These are phyloP conservation scores for Lobophora halterata DNA, from an alignment of 2,888 invertebrate genomes.

Conservation along the genomic window DNA sequence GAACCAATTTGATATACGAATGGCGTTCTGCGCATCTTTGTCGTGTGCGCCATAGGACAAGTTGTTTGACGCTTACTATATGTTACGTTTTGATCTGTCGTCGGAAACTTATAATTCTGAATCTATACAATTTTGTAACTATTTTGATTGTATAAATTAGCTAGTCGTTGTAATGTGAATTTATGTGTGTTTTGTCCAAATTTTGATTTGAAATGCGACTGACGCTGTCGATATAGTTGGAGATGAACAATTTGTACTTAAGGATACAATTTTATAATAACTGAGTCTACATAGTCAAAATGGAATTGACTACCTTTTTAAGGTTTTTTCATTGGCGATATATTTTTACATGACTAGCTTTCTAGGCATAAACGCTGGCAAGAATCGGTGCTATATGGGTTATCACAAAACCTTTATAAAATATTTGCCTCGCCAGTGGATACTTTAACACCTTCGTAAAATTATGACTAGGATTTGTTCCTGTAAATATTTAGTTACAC, in stretches of 20 bases:
- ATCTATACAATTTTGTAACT: conserved; percentile 40
- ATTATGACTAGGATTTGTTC: conserved; percentile 15
- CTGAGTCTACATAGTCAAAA: conserved; percentile 30
- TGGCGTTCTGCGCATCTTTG: too few species aligned
- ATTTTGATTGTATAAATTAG: conserved; percentile 51
- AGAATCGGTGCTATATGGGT: conserved; percentile 28
- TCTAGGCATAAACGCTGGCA: conserved; percentile 20
- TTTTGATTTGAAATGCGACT: conserved; percentile 46
- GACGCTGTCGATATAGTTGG: conserved; percentile 52
- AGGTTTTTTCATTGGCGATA: conserved; percentile 28
- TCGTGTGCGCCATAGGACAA: too few species aligned
- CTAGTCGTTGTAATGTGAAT: conserved; percentile 56
- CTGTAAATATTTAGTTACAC: conserved; percentile 22
- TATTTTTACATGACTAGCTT: conserved; percentile 24
- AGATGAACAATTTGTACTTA: conserved; percentile 51
- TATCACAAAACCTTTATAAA: conserved; percentile 22
- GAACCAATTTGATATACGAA: too few species aligned
- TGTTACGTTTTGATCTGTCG: conserved; percentile 39
- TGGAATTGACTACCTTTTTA: conserved; percentile 31
- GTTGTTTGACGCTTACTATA: too few species aligned
- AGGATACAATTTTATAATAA: conserved; percentile 36
- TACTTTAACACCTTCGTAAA: conserved; percentile 7
- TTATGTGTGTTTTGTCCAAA: conserved; percentile 54
- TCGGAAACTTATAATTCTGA: conserved; percentile 39
- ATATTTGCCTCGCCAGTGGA: conserved; percentile 22